Evolutionary conservation across 2,113 vertebrate genomes (phyloP).

Genomic region (Grammomys surdaster): DNA sequence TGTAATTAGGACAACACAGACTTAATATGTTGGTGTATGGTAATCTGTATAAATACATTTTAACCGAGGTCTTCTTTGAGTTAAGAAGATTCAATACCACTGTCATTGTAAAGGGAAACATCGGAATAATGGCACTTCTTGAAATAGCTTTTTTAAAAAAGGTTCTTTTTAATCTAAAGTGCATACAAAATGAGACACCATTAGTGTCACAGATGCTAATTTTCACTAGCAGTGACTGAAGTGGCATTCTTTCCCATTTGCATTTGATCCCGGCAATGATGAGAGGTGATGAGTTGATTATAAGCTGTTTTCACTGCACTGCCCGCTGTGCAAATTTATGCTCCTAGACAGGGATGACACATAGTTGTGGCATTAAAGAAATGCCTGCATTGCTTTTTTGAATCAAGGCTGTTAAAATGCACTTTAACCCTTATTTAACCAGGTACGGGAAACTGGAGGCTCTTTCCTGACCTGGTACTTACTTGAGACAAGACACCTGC

Average conservation of each 20-base stretch:
- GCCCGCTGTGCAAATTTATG: conserved; percentile 88
- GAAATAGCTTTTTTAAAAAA: conserved; percentile 74
- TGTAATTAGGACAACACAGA: conserved; percentile 66
- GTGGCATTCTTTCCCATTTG: conserved; percentile 85
- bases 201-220: conserved; percentile 86
- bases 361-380: conserved; percentile 86
- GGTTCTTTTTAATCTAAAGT: conserved; percentile 75
- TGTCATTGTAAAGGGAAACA: conserved; percentile 79
- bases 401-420: conserved; percentile 81
- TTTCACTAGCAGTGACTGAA: conserved; percentile 86
- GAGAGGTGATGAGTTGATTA: conserved; percentile 87
- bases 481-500: conserved; percentile 68
- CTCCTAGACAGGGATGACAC: conserved; percentile 87
- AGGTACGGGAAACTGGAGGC: neutral
- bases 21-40: conserved; percentile 64
- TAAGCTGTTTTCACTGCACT: conserved; percentile 86
- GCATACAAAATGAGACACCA: conserved; percentile 84
- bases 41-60: conserved; percentile 81
- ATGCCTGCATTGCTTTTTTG: conserved; percentile 78
- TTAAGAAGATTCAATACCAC: conserved; percentile 73
- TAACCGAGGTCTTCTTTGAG: conserved; percentile 81
- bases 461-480: conserved; percentile 56
- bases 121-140: conserved; percentile 74
- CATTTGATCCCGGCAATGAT: conserved; percentile 87
- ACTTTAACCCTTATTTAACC: conserved; percentile 83